Base-by-base conservation (phyloP, 2,888 invertebrate species). In the Alviniconcha strummeri region DNA sequence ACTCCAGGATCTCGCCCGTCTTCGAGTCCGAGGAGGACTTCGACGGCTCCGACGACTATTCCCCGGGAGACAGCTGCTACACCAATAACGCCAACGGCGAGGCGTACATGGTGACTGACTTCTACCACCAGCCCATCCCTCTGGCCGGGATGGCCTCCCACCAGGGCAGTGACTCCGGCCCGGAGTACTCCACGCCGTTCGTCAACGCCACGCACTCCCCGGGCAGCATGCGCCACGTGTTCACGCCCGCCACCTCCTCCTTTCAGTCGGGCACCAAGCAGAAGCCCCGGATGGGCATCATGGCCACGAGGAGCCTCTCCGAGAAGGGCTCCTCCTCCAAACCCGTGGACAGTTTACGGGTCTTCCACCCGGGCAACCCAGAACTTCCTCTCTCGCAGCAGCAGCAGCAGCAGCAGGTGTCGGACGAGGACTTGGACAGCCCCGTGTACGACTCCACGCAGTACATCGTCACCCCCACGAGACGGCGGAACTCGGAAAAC, bases 51-150 rank as follows among this genome's bases (percentile, higher is more conserved):
- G 78, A 64, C 60, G 78, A 78, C 64, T 78, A 78, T 52, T 78
- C 78, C 52, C 57, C 78, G 60, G 57, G 60, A 36, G 36, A 78
- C 19, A 36, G 36, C 36, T 36, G 36, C 36, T 36, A 36, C 36
- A 36, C 36, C 36, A 78, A n/a, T 52, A 57, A 17, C 36, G 36
- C 64, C 64, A 64, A 78, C 78, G 78, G 78, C 11, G 78, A 78
- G 60, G 17, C 78, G 15, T 78, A 78, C 78, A 60, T 78, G 60
- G 78, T 78, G 36, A 78, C 78, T 13, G 78, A 78, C 78, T 60
- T 78, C 15, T 78, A 78, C 64, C 78, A 78, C 78, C 78, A 78
- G 17, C 78, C 78, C 78, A 78, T 78, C n/a, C 78, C 78, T 11
- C 78, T 78, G 60, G 36, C 78, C 60, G 60, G 60, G 60, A 60